These are phyloP conservation scores for Phoebastria nigripes DNA, from an alignment of 2,797 vertebrate species.

Conservation along the genomic window DNA sequence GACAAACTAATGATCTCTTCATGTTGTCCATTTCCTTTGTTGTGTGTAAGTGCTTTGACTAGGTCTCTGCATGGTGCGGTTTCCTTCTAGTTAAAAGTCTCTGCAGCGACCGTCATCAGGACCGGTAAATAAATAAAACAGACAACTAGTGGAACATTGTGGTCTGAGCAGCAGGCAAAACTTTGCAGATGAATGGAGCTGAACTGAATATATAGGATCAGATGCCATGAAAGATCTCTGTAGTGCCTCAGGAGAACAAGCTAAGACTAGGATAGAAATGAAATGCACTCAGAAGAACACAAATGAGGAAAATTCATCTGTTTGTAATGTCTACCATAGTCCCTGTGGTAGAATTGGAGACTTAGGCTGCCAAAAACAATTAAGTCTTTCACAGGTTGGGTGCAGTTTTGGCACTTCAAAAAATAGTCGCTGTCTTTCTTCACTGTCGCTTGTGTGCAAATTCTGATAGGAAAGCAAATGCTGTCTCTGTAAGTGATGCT, in stretches of 20 bases:
- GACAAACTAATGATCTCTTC: background rate
- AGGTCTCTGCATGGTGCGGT: accelerated
- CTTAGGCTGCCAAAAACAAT: background rate
- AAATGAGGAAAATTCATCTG: background rate
- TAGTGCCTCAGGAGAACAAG: background rate
- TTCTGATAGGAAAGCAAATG: background rate
- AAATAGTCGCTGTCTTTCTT: background rate
- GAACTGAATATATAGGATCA: background rate
- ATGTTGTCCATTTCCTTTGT: background rate
- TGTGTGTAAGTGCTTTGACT: background rate
- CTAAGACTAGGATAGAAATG: background rate
- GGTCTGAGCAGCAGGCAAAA: background rate
- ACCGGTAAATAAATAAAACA: background rate
- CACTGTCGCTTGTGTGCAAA: background rate
- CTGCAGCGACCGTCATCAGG: background rate
- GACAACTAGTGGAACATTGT: background rate
- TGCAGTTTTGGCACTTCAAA: background rate
- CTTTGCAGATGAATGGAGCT: background rate
- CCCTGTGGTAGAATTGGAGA: background rate
- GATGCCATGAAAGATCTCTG: background rate
- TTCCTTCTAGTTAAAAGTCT: background rate
- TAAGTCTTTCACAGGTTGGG: background rate
- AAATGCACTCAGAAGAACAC: background rate
- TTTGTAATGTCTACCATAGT: background rate
- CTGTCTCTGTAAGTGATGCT: background rate